Base-by-base conservation (phyloP, 1,140 invertebrate genomes). In the fruit fly (Drosophila melanogaster) region DNA sequence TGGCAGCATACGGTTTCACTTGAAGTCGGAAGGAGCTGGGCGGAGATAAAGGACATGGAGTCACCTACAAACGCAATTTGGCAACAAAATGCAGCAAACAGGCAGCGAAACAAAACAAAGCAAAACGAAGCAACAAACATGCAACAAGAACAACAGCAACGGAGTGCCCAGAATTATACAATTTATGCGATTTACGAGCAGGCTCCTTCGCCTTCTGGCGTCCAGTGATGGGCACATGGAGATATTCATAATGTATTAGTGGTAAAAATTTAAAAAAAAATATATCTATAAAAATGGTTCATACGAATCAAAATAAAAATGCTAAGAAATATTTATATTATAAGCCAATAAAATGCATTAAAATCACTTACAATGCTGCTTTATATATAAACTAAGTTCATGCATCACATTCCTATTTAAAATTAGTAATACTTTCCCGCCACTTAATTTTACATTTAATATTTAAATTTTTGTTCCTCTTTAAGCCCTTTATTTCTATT, bases 101-200 rank as follows among this genome's bases (percentile, higher is more conserved):
- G 62, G 60, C 62, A 70, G 30, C 30, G 8, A 30, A 30, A 17
- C 50, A 44, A 50, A 37, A 56, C 54, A 57, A 38, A 54, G 22
- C 50, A 38, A 56, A 30, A 64, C 46, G 53, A 35, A 58, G 35
- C 56, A 62, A 50, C 55, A 78, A 73, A 44, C 54, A 54, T 61
- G 15, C 43, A 76, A 67, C 56, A 85, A 58, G 47, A 87, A 58
- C 61, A 79, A 80, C 60, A 80, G 67, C 58, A 80, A 85, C 74
- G 73, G 38, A 76, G 57, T 53, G 57, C 56, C 59, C 78, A 89
- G 85, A 89, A 89, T 89, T 89, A 89, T 89, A 89, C 84, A 89
- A 89, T 89, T 89, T 89, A 89, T 89, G 84, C 85, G 84, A 89
- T 89, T 89, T 89, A 89, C 84, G 84, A 89, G 84, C 51, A 33